A percentile compares a stretch with the other conserved stretches of the same genome.
phyloP scores from a whole-genome alignment of 2,888 invertebrate species.

The Parasteatoda lunata region DNA sequence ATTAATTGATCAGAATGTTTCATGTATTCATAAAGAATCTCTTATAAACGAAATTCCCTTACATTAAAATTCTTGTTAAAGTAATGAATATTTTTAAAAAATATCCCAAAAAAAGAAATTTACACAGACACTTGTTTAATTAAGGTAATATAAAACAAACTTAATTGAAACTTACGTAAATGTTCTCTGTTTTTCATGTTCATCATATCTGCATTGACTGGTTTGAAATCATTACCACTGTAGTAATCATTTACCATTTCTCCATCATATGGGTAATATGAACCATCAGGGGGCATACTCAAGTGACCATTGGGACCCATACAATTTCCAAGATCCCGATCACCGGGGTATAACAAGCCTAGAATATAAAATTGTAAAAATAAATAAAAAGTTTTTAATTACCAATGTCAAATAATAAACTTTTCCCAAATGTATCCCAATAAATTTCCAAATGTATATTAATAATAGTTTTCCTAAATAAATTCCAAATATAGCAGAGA shows the following conservation, averaged over 20 bases:
- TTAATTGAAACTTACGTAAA: conserved; percentile 44
- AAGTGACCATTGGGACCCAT: conserved; percentile 64
- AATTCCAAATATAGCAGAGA: too few species aligned
- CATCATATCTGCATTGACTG: conserved; percentile 71
- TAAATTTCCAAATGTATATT: too few species aligned
- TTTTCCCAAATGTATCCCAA: not conserved
- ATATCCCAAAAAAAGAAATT: too few species aligned
- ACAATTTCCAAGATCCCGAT: conserved; percentile 39
- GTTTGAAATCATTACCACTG: conserved; percentile 71
- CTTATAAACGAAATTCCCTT: too few species aligned
- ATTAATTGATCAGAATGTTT: too few species aligned
- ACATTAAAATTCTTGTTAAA: too few species aligned
- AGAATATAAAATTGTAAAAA: not conserved
- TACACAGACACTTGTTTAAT: too few species aligned
- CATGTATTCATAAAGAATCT: too few species aligned
- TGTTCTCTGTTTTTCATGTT: conserved; percentile 70
- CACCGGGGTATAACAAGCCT: conserved; percentile 61
- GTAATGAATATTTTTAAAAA: too few species aligned
- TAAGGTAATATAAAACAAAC: not conserved
- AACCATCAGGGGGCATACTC: conserved; percentile 79
- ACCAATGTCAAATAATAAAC: not conserved
- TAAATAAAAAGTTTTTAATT: not conserved
- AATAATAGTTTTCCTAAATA: too few species aligned
- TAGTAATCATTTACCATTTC: conserved; percentile 71
- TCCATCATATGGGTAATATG: conserved; percentile 77